Evolutionary conservation across 2,888 invertebrate genomes (phyloP), one percentile per base, ranked within the genome.

Genomic region (Neoaliturus tenellus): DNA sequence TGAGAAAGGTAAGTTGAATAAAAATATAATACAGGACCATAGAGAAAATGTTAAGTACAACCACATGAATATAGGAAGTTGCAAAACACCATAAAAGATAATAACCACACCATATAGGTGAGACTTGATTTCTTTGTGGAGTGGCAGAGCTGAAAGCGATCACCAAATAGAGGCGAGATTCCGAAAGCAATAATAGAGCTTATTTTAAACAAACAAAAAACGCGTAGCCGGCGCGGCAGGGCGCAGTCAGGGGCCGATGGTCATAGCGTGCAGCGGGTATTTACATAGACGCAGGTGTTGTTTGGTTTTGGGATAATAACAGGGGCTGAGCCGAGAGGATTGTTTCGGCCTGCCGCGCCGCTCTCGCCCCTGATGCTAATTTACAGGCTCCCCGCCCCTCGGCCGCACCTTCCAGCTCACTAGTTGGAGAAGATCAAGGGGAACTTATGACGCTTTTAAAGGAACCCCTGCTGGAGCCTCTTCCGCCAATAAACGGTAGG

Each of bases 241-340:
- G 55, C 55, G 23, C 55, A 62, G 62, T 62, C 62, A 62, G 62
- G 62, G 28, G 62, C 28, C 62, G 62, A 10, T 25, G 62, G 10
- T 62, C 62, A 62, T 62, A 62, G 62, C 62, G 62, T 62, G 62
- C 62, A 14, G 62, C 39, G 10, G 71, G 71, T 75, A 75, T 75
- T 75, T 75, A 75, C 75, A 75, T 75, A 75, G 39, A 41, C 25
- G 75, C 75, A 75, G 75, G 75, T 75, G 75, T 48, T 75, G 75
- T 75, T 75, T 75, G 75, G 48, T 75, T 75, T 75, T 25, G 75
- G 75, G 75, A 75, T 75, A 75, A 75, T 75, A 75, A 75, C 75
- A 75, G 28, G 71, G n/a, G 41, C 48, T 41, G 41, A 73, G 41
- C 12, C 20, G 33, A 14, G 8, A n/a, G n/a, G n/a, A n/a, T n/a